These are phyloP conservation scores for Rambutsinella grinnellia DNA, from an alignment of 2,888 invertebrate species.

Conservation along the genomic window DNA sequence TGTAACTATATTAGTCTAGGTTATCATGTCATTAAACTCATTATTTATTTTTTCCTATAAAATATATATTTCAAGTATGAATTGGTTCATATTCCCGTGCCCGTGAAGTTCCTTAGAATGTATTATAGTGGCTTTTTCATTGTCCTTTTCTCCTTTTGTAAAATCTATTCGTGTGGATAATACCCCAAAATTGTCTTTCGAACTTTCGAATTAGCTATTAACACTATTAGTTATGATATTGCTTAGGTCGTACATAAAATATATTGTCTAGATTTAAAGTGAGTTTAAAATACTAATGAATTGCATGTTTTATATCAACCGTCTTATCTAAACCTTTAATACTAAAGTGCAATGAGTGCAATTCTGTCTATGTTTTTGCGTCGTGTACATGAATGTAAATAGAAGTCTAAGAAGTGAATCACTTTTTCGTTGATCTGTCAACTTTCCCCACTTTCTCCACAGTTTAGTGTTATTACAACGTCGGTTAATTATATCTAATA, in stretches of 20 bases:
- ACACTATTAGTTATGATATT: background rate
- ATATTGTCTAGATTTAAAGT: background rate
- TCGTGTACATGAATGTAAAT: no score
- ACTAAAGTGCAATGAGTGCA: background rate
- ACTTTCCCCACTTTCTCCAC: background rate
- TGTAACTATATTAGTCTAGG: no score
- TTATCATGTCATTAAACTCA: no score
- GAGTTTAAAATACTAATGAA: background rate
- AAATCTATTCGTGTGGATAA: no score
- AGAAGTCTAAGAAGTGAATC: background rate
- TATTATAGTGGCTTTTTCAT: no score
- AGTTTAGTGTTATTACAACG: background rate
- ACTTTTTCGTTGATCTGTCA: background rate
- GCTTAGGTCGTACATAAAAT: background rate
- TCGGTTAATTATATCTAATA: background rate
- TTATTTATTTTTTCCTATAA: no score
- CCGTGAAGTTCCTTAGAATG: no score
- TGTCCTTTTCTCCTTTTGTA: no score
- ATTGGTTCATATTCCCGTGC: no score
- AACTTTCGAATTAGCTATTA: background rate
- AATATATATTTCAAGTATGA: no score
- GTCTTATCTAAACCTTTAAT: background rate
- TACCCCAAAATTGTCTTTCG: background rate
- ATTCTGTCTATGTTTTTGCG: background rate
- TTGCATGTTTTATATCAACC: background rate